phyloP scores from a whole-genome alignment of 2,113 vertebrate species.

The Eretmochelys imbricata region DNA sequence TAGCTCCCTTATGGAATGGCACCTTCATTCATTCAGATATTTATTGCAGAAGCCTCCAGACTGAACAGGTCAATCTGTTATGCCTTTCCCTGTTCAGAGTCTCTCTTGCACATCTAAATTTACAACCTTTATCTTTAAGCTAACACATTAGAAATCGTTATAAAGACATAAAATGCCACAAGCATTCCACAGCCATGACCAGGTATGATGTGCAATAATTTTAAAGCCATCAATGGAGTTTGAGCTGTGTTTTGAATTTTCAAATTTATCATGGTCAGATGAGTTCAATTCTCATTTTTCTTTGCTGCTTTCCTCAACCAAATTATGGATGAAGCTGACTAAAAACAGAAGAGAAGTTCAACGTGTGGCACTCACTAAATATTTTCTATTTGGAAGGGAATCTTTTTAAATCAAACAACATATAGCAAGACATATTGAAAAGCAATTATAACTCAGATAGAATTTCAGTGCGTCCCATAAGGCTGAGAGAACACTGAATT shows the following conservation, averaged over 20 bases:
- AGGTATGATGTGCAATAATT: conserved; percentile 59
- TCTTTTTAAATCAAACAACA: conserved; percentile 64
- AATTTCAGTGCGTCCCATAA: conserved; percentile 67
- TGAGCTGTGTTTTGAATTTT: conserved; percentile 62
- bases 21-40: neutral
- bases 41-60: conserved; percentile 42
- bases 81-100: conserved; percentile 54
- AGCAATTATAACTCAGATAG: conserved; percentile 71
- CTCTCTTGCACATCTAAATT: conserved; percentile 58
- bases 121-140: conserved; percentile 62
- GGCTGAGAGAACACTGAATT: conserved; percentile 67
- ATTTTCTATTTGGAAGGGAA: conserved; percentile 60
- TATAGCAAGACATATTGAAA: conserved; percentile 64
- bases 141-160: conserved; percentile 46
- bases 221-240: conserved; percentile 73
- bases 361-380: conserved; percentile 52
- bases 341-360: conserved; percentile 59
- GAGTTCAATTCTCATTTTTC: conserved; percentile 64
- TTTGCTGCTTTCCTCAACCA: conserved; percentile 36
- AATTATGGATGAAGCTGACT: conserved; percentile 66
- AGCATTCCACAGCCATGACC: conserved; percentile 62
- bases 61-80: conserved; percentile 40
- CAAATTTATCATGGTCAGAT: conserved; percentile 65
- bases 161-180: conserved; percentile 67
- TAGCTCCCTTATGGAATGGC: neutral